These are phyloP conservation scores for Euwallacea fornicatus DNA, from an alignment of 1,140 invertebrate species.

Conservation along the genomic window DNA sequence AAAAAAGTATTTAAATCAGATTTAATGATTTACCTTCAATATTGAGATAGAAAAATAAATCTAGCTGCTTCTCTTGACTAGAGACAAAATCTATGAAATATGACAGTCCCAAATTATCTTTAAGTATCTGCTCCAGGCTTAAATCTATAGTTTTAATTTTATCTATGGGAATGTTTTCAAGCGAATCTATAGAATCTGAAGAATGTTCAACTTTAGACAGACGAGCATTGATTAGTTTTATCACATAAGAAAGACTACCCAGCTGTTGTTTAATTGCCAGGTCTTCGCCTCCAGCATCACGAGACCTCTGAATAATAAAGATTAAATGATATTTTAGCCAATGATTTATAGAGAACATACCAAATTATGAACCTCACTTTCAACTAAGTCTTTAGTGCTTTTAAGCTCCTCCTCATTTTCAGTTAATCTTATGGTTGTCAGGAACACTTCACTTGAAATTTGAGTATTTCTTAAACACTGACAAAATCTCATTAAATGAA, in stretches of 20 bases:
- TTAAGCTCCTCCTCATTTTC: slow-evolving; percentile 78
- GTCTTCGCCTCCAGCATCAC: slow-evolving; percentile 82
- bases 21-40: slow-evolving; percentile 63
- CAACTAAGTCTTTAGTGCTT: slow-evolving; percentile 76
- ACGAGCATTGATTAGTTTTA: slow-evolving; percentile 71
- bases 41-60: slow-evolving; percentile 82
- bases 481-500: background rate
- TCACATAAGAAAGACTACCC: slow-evolving; percentile 82
- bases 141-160: slow-evolving; percentile 66
- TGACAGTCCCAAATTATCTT: slow-evolving; percentile 77
- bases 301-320: slow-evolving; percentile 63
- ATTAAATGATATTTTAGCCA: background rate
- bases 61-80: slow-evolving; percentile 70
- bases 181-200: slow-evolving; percentile 45
- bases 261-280: slow-evolving; percentile 83
- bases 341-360: slow-evolving; percentile 51
- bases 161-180: slow-evolving; percentile 48
- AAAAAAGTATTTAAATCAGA: too few relatives aligned
- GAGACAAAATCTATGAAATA: slow-evolving; percentile 84
- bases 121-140: slow-evolving; percentile 75
- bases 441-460: slow-evolving; percentile 79
- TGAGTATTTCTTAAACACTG: slow-evolving; percentile 75
- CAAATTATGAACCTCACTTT: slow-evolving; percentile 76
- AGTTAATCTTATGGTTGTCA: slow-evolving; percentile 76
- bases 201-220: slow-evolving; percentile 64